These are phyloP conservation scores for Mamestra brassicae DNA, from an alignment of 2,888 invertebrate genomes.

Conservation along the genomic window DNA sequence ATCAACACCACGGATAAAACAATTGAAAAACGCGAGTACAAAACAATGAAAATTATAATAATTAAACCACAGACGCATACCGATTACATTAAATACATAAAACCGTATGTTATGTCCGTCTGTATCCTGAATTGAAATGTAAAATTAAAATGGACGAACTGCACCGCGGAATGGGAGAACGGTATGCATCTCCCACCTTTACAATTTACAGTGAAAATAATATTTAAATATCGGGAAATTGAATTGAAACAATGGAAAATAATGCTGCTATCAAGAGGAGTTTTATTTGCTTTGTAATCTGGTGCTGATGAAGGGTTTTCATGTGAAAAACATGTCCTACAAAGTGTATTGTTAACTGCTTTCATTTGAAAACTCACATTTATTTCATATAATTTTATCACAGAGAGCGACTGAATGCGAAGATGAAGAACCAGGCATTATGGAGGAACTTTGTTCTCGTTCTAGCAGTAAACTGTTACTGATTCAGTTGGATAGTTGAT, in stretches of 20 bases:
- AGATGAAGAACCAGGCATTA: too few species aligned
- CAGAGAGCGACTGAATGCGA: too few species aligned
- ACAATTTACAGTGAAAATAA: constrained; percentile 43
- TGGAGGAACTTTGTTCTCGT: too few species aligned
- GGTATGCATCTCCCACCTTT: constrained; percentile 14
- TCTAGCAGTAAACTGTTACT: too few species aligned
- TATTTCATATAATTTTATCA: too few species aligned
- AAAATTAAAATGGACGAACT: constrained; percentile 34
- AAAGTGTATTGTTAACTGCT: background rate
- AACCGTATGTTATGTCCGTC: constrained; percentile 14
- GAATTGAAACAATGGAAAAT: constrained; percentile 24
- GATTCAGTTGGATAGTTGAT: too few species aligned
- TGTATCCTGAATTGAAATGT: constrained; percentile 32
- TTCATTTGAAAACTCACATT: too few species aligned
- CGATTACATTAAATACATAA: constrained; percentile 17
- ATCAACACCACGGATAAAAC: too few species aligned
- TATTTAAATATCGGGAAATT: constrained; percentile 48
- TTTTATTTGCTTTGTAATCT: background rate
- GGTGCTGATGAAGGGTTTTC: background rate
- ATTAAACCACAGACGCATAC: background rate
- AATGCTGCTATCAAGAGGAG: background rate
- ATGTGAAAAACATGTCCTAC: background rate
- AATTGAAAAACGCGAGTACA: too few species aligned
- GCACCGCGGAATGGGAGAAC: constrained; percentile 11
- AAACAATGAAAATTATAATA: background rate